Percentiles rank a stretch among this genome's conserved stretches.
Conservation (phyloP, 2,113 vertebrate genomes). For the Aramus guarauna region DNA sequence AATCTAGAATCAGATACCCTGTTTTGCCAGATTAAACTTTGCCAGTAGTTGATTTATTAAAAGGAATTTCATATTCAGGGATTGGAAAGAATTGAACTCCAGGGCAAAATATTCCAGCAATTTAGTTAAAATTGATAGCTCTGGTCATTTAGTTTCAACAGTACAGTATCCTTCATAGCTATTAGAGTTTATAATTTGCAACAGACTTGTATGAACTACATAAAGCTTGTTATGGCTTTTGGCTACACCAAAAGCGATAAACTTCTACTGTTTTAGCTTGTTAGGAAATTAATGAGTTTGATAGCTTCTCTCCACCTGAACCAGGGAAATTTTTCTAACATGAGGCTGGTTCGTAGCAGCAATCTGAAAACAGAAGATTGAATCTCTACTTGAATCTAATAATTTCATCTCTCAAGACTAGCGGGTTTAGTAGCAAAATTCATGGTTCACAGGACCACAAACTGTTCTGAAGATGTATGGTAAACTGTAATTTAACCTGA, state of each 20-base stretch:
- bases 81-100: neutral
- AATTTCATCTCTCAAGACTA: neutral
- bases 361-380: neutral
- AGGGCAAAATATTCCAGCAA: neutral
- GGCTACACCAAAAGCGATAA: neutral
- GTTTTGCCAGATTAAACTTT: neutral
- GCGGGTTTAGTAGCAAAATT: neutral
- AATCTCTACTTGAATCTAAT: neutral
- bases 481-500: neutral
- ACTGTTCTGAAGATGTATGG: neutral
- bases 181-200: neutral
- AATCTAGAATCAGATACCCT: neutral
- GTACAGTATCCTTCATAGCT: neutral
- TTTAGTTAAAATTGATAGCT: neutral
- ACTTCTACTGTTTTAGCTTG: neutral
- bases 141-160: neutral
- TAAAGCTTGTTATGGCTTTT: neutral
- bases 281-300: neutral
- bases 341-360: neutral
- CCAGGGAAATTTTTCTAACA: neutral
- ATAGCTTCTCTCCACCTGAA: neutral
- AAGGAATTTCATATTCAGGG: neutral
- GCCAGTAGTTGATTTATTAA: neutral
- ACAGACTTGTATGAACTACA: neutral
- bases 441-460: neutral